Base-by-base conservation (phyloP, 1,140 invertebrate species). In the Scylla paramamosain region DNA sequence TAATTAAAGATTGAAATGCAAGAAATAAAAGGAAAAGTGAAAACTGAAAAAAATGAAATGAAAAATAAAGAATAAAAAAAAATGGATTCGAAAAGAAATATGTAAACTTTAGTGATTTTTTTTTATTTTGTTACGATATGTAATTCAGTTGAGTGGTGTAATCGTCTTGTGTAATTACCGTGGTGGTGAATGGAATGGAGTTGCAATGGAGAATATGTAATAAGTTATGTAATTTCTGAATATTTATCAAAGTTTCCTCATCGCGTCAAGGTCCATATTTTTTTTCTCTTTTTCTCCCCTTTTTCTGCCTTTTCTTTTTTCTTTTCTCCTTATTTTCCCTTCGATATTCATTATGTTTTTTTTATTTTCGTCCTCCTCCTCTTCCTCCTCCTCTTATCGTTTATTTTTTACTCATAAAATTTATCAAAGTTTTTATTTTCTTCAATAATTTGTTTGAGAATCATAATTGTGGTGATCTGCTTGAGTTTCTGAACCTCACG, bases 321-420 rank as follows among this genome's bases (percentile, higher is more conserved):
- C 83, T 84, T n/a, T 84, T n/a, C n/a, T 20, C n/a, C 83, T 84
- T n/a, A 7, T 20, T 84, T n/a, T 84, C 83, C n/a, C 83, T 84
- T n/a, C n/a, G 4, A 7, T 20, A 7, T n/a, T 84, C 83, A 7
- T 20, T 84, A 1, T 28, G 4, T 84, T 20, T 84, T n/a, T 84
- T 1, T 84, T 20, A 0, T n/a, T 28, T 31, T 89, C 87, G 2
- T 31, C 32, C 87, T 89, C 29, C 14, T 39, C 20, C 10, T 89
- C 86, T 20, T 88, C 29, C 39, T 39, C 28, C 10, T 88, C 4
- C 39, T 39, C 20, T 28, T 32, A 25, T 39, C 10, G 25, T 32
- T 32, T 39, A 16, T 39, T 39, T 39, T 88, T 39, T 88, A 32
- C 6, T 31, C 87, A 88, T 7, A 88, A 20, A 32, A 25, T 20